Conservation (phyloP, 1,140 invertebrate genomes). For the Heliconius melpomene region DNA sequence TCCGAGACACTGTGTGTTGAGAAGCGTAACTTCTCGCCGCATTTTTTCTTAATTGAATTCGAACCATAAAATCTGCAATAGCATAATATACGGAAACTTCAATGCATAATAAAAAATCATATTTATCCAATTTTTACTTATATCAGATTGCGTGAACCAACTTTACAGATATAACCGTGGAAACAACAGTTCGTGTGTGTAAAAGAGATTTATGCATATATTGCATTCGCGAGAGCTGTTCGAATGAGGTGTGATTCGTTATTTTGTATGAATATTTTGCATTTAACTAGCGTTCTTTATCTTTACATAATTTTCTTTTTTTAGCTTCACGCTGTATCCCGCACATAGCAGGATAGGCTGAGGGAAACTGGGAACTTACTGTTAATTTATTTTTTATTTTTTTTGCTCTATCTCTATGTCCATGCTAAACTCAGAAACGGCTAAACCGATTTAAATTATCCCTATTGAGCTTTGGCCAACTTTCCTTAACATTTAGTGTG, state of each 20-base stretch:
- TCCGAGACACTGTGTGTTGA: too few species aligned
- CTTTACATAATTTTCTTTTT: neutral
- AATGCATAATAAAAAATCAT: neutral
- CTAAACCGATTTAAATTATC: too few species aligned
- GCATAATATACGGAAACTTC: neutral
- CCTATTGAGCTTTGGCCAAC: too few species aligned
- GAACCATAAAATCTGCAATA: neutral
- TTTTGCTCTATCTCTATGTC: too few species aligned
- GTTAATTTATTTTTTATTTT: too few species aligned
- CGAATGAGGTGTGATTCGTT: conserved; percentile 1
- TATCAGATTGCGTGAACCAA: neutral
- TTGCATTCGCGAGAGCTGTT: neutral
- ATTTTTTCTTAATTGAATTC: neutral
- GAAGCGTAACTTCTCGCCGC: too few species aligned
- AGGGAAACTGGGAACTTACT: too few species aligned
- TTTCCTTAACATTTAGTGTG: too few species aligned
- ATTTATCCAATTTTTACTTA: neutral
- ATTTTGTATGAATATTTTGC: neutral
- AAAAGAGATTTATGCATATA: conserved; percentile 6
- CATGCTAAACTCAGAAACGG: too few species aligned
- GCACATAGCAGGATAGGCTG: too few species aligned
- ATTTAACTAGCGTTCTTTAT: neutral
- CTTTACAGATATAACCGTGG: neutral
- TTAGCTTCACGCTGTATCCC: neutral
- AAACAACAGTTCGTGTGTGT: conserved; percentile 1